Evolutionary conservation across 2,113 vertebrate species (phyloP), one percentile per base, ranked within the genome.

Genomic region (Furnarius figulus): DNA sequence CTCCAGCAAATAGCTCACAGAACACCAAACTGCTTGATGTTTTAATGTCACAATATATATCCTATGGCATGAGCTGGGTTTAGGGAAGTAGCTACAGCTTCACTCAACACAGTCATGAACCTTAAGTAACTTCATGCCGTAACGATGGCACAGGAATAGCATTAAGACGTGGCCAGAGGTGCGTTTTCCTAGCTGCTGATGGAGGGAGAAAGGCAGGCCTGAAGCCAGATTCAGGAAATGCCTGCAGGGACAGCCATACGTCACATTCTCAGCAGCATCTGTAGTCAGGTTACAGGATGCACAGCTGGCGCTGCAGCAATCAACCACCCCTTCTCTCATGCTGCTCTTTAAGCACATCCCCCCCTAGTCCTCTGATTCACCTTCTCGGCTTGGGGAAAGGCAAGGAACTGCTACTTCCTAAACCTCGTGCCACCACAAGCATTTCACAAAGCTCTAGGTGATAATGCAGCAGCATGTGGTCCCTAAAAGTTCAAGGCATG

Each of bases 1-100:
- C 67, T 89, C 85, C 78, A 89, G 67, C 86, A 94, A 95, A 97
- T 94, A 90, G 84, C 90, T 93, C 81, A 89, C 35, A 93, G 89
- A 87, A 89, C 71, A 90, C 40, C 71, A 87, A 89, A 75, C 40
- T 75, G 55, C 91, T 95, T 94, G 90, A 96, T 95, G 84, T 87
- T 95, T 93, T 89, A 83, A 73, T 42, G 70, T 87, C 70, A 73
- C 68, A 89, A 44, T 56, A 76, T 9, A 89, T 92, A 85, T 85
- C 85, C 93, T 67, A 70, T 39, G 63, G 94, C 85, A 95, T 0
- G 2, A 88, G 39, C 33, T 14, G 73, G 65, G 84, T 89, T 91
- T 92, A 89, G 79, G 86, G 65, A 91, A 79, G 65, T 42, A 92
- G 56, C 56, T 89, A 63, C 16, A 24, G 80, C 73, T 89, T 72